Percentiles rank a stretch among this genome's conserved stretches.
Conservation (phyloP, 1,140 invertebrate genomes). For the Prorops nasuta region DNA sequence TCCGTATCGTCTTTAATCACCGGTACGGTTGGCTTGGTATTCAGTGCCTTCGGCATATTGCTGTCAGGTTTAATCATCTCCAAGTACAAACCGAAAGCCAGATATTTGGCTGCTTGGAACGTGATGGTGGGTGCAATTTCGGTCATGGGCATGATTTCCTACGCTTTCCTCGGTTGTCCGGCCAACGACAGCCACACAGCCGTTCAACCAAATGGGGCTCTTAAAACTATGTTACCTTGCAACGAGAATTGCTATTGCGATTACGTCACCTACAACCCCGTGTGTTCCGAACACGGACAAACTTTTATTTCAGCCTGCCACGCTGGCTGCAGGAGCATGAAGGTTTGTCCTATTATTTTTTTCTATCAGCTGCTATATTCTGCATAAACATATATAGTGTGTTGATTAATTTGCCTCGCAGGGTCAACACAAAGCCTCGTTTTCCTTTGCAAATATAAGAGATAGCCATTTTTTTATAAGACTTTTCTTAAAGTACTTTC, state of each 20-base stretch:
- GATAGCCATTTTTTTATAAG: no score
- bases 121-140: slow-evolving; percentile 67
- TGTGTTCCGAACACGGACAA: slow-evolving; percentile 61
- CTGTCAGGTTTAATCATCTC: slow-evolving; percentile 69
- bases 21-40: slow-evolving; percentile 69
- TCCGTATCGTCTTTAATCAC: slow-evolving; percentile 68
- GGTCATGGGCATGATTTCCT: slow-evolving; percentile 64
- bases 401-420: no score
- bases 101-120: slow-evolving; percentile 72
- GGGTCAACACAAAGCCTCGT: no score
- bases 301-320: slow-evolving; percentile 73
- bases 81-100: slow-evolving; percentile 67
- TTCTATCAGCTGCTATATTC: no score
- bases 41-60: slow-evolving; percentile 71
- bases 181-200: slow-evolving; percentile 60
- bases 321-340: slow-evolving; percentile 61
- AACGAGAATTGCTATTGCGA: slow-evolving; percentile 67
- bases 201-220: slow-evolving; percentile 49
- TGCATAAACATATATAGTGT: background rate
- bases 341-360: slow-evolving; percentile 34
- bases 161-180: slow-evolving; percentile 70
- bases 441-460: no score
- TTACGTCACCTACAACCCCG: slow-evolving; percentile 68
- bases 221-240: slow-evolving; percentile 57
- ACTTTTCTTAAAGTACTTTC: no score